Percentiles rank a stretch among this genome's conserved stretches.
Evolutionary conservation across 2,888 invertebrate genomes (phyloP).

Genomic region (Cataglyphis altisquamis): DNA sequence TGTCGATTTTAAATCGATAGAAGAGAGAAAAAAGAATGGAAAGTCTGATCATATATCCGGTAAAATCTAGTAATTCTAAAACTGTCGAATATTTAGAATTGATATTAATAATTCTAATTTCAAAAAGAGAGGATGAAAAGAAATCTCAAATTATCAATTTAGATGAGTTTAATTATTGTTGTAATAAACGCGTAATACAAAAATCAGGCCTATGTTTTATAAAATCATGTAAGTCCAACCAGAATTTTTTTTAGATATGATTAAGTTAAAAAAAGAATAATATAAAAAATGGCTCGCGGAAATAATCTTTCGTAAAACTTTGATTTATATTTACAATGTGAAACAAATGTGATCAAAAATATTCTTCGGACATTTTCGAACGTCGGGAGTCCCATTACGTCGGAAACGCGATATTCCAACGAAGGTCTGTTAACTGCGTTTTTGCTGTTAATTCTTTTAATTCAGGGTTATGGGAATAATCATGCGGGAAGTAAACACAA

Average conservation of each 20-base stretch:
- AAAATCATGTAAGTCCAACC: not conserved
- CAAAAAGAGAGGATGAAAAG: not conserved
- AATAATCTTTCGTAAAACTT: no score
- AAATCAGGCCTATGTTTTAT: not conserved
- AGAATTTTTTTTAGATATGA: not conserved
- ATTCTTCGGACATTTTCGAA: constrained; percentile 5
- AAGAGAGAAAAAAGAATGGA: not conserved
- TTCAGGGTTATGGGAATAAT: constrained; percentile 81
- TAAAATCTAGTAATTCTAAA: not conserved
- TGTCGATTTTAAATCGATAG: not conserved
- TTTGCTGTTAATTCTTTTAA: constrained; percentile 75
- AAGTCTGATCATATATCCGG: not conserved
- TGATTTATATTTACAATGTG: not conserved
- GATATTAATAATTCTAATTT: not conserved
- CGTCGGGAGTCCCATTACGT: constrained; percentile 51
- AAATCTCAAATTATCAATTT: constrained; percentile 6
- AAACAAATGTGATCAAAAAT: not conserved
- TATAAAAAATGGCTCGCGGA: not conserved
- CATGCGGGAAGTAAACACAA: constrained; percentile 55
- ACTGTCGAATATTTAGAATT: not conserved
- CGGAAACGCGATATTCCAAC: constrained; percentile 69
- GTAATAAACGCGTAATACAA: not conserved
- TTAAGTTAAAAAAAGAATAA: not conserved
- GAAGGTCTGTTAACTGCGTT: constrained; percentile 72
- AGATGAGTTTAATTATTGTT: not conserved